phyloP scores from a whole-genome alignment of 2,888 invertebrate genomes.

The Catocala nupta region DNA sequence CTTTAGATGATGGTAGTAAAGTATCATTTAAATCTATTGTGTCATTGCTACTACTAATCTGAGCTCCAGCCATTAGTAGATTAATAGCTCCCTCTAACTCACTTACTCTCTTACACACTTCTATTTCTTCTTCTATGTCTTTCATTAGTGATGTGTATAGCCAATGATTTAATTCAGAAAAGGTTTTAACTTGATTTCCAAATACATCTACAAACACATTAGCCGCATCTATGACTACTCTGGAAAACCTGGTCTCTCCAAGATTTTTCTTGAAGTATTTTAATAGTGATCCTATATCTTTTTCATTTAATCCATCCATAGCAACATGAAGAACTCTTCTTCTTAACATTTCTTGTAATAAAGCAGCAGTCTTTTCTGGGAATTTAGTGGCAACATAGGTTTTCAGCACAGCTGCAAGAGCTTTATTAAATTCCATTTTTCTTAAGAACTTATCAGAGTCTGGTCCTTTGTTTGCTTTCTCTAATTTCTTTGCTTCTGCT shows the following conservation, averaged over 20 bases:
- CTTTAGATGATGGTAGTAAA: conserved; percentile 75
- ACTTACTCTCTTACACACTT: conserved; percentile 88
- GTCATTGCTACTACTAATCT: conserved; percentile 75
- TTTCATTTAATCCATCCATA: conserved; percentile 90
- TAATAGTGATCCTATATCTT: conserved; percentile 89
- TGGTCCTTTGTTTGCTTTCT: conserved; percentile 72
- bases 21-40: conserved; percentile 67
- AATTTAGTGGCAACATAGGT: conserved; percentile 87
- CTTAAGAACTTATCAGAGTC: conserved; percentile 91
- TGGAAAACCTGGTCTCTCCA: conserved; percentile 91
- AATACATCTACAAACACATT: conserved; percentile 92
- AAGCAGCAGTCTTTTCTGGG: conserved; percentile 93
- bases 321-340: conserved; percentile 93
- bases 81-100: conserved; percentile 91
- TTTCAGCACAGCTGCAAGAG: conserved; percentile 90
- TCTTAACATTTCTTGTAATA: conserved; percentile 95
- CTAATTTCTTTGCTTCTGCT: conserved; percentile 85
- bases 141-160: conserved; percentile 88
- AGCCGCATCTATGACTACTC: conserved; percentile 91
- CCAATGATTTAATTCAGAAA: conserved; percentile 88
- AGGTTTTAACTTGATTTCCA: conserved; percentile 88
- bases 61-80: conserved; percentile 89
- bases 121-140: conserved; percentile 90
- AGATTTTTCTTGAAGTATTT: conserved; percentile 92
- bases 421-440: conserved; percentile 94